Base-by-base conservation (phyloP, 2,797 vertebrate species). In the Characodon lateralis region DNA sequence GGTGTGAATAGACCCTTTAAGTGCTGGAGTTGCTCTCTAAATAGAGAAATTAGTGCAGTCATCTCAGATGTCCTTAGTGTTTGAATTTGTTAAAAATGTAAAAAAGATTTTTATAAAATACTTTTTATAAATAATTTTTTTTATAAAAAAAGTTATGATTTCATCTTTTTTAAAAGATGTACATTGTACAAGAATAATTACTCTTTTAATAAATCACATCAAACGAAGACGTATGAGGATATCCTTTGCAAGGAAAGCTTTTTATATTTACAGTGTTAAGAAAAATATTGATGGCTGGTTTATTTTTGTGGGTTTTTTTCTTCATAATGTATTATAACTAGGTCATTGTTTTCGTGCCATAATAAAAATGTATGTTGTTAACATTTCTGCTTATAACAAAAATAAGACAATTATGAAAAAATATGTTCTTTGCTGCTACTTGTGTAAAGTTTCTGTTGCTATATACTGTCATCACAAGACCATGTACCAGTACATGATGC, bases 1-100 rank as follows among this genome's bases (percentile, higher is more conserved):
- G 20, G 59, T 73, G 65, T 80, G 77, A 82, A 79, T 28, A 10
- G 41, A 26, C 78, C n/a, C 50, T 81, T 77, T 79, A 76, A 84
- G 78, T 56, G 48, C 56, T 41, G 16, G 24, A 28, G 76, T 76
- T 77, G 22, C 56, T 10, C 59, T 81, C 43, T 63, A 18, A 77
- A n/a, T 76, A 31, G 55, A 39, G 51, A 84, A 72, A 78, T 83
- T 79, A 77, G 74, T 73, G 59, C 50, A 51, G 61, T 82, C 48
- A 77, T 82, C 76, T 77, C 55, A 46, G 35, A 85, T 72, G 65
- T 50, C 35, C 63, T 74, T 53, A 83, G 31, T 1, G 18, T 65
- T 74, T 89, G 58, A 80, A 87, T 87, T 63, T 61, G 26, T 59
- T 59, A 35, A 35, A 35, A 35, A 35, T 35, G 4, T 35, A 35